Evolutionary conservation across 2,888 invertebrate species (phyloP).

Genomic region (Bellardia bayeri): DNA sequence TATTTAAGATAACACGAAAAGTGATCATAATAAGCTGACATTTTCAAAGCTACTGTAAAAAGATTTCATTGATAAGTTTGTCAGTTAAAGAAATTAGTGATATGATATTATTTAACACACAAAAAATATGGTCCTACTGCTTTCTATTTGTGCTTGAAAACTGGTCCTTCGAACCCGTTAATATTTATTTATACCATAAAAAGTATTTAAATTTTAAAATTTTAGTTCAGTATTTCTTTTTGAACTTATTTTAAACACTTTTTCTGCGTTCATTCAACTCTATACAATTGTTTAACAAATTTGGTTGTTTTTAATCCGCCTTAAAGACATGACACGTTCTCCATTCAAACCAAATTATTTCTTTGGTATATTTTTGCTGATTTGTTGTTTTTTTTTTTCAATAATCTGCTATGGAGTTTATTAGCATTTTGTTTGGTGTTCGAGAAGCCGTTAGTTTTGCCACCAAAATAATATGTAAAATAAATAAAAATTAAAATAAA

Average conservation of each 20-base stretch:
- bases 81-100: not conserved
- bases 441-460: constrained; percentile 12
- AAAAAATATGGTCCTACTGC: not conserved
- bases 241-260: not conserved
- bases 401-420: not conserved
- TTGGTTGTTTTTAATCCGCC: not conserved
- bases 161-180: not conserved
- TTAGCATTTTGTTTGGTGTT: constrained; percentile 8
- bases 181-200: not conserved
- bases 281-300: constrained; percentile 1
- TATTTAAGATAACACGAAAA: not conserved
- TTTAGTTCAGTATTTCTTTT: not conserved
- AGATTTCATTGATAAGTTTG: not conserved
- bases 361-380: not conserved
- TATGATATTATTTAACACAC: not conserved
- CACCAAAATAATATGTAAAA: constrained; percentile 39
- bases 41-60: not conserved
- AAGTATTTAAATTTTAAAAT: not conserved
- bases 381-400: constrained; percentile 5
- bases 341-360: constrained; percentile 8
- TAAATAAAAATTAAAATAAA: constrained; percentile 27
- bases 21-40: not conserved
- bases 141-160: no score
- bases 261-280: constrained; percentile 37
- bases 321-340: constrained; percentile 18